phyloP scores from a whole-genome alignment of 2,113 vertebrate genomes.

The Cheilinus undulatus region DNA sequence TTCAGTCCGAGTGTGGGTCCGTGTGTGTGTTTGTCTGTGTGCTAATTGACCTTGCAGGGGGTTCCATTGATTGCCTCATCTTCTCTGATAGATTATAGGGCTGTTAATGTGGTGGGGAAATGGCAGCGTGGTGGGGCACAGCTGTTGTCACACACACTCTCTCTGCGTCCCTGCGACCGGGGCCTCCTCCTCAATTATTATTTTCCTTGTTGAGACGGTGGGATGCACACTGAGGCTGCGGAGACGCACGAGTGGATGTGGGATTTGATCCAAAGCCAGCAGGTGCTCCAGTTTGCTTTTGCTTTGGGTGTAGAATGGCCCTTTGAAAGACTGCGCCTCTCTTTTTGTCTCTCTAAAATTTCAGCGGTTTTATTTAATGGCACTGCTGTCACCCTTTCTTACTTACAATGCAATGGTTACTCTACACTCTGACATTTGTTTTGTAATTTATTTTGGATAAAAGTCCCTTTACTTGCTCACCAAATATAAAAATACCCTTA shows the following conservation, averaged over 20 bases:
- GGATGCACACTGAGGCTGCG: constrained; percentile 25
- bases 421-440: not conserved
- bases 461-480: too few species aligned
- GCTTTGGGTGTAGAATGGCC: constrained; percentile 8
- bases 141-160: constrained; percentile 87
- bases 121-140: constrained; percentile 95
- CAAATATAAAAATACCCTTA: too few species aligned
- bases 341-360: not conserved
- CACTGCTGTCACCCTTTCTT: not conserved
- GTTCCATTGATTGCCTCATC: constrained; percentile 90
- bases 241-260: constrained; percentile 31
- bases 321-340: not conserved
- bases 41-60: constrained; percentile 97
- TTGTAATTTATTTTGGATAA: too few species aligned
- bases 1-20: constrained; percentile 65
- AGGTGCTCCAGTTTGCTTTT: constrained; percentile 62
- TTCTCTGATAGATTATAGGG: constrained; percentile 99
- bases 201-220: constrained; percentile 56
- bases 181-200: constrained; percentile 65
- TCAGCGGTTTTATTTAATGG: not conserved
- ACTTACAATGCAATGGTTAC: not conserved
- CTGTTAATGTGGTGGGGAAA: constrained; percentile 99
- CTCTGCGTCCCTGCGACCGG: constrained; percentile 22
- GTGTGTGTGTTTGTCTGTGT: constrained; percentile 78
- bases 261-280: constrained; percentile 68